Percentiles rank a stretch among this genome's conserved stretches.
Evolutionary conservation across 2,797 vertebrate genomes (phyloP).

Genomic region (Helicolenus hilgendorfi): DNA sequence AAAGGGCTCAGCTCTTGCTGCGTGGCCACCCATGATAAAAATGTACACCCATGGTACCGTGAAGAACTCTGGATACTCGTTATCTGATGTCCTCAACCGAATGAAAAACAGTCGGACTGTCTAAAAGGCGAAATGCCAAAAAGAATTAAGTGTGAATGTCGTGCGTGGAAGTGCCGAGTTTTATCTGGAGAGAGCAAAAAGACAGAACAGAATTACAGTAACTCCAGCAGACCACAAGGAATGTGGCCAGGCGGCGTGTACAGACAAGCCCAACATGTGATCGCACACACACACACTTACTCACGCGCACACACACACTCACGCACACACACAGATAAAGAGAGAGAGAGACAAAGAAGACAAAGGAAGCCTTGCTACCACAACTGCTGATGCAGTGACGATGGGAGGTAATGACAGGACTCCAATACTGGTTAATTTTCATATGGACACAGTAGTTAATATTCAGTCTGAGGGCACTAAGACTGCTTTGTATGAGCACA

Average conservation of each 20-base stretch:
- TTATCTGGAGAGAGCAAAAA: slow-evolving; percentile 55
- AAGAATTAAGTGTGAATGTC: slow-evolving; percentile 32
- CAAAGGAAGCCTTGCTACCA: slow-evolving; percentile 59
- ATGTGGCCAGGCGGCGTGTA: slow-evolving; percentile 78
- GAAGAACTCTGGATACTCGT: background rate
- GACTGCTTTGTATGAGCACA: background rate
- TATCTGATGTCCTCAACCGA: background rate
- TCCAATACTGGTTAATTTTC: slow-evolving; percentile 22
- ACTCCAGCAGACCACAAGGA: slow-evolving; percentile 84
- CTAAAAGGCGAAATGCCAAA: background rate
- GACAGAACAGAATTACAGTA: slow-evolving; percentile 67
- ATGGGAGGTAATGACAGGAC: slow-evolving; percentile 20
- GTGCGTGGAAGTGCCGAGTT: slow-evolving; percentile 35
- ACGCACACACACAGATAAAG: background rate
- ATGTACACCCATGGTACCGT: background rate
- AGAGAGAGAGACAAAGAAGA: slow-evolving; percentile 24
- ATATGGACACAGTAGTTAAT: slow-evolving; percentile 28
- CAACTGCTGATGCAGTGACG: slow-evolving; percentile 33
- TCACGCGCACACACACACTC: slow-evolving; percentile 27
- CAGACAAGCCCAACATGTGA: slow-evolving; percentile 78
- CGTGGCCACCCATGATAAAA: background rate
- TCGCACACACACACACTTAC: slow-evolving; percentile 33
- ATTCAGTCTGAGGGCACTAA: slow-evolving; percentile 14
- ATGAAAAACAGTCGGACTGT: background rate
- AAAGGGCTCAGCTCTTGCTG: background rate